Evolutionary conservation across 1,140 invertebrate species (phyloP), one percentile per base, ranked within the genome.

Genomic region (Psix sp.): DNA sequence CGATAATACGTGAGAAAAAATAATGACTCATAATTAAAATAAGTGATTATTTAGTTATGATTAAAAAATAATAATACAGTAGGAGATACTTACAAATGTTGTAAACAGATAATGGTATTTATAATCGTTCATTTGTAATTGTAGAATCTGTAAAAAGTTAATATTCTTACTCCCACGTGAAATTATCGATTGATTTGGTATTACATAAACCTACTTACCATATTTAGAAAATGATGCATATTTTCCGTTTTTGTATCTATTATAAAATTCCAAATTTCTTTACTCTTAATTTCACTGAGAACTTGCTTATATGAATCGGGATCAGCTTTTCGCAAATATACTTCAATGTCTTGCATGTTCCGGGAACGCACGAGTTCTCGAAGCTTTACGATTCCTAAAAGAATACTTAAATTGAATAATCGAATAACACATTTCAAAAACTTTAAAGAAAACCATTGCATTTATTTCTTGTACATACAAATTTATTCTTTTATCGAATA

Each of bases 21-120:
- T n/a, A n/a, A n/a, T n/a, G n/a, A n/a, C n/a, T n/a, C n/a, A n/a
- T n/a, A n/a, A n/a, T n/a, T n/a, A n/a, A n/a, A n/a, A n/a, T n/a
- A n/a, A n/a, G n/a, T n/a, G n/a, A n/a, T n/a, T n/a, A n/a, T n/a
- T n/a, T n/a, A n/a, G n/a, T n/a, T n/a, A n/a, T n/a, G n/a, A n/a
- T n/a, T n/a, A n/a, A n/a, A n/a, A n/a, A n/a, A n/a, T n/a, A n/a
- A n/a, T n/a, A n/a, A n/a, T n/a, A n/a, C n/a, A n/a, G n/a, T n/a
- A n/a, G n/a, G n/a, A n/a, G n/a, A n/a, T n/a, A 91, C 90, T 91
- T 87, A 91, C 91, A 85, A 92, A 91, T 76, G 90, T 92, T 45
- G 91, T 91, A 68, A 92, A 91, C 43, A 92, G 86, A 83, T 92
- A 92, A 80, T 92, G 91, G 78, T 92, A 92, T 76, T 91, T 91